Percentiles rank a stretch among this genome's conserved stretches.
Evolutionary conservation across 1,140 invertebrate genomes (phyloP).

Genomic region (Agrypnia vestita): DNA sequence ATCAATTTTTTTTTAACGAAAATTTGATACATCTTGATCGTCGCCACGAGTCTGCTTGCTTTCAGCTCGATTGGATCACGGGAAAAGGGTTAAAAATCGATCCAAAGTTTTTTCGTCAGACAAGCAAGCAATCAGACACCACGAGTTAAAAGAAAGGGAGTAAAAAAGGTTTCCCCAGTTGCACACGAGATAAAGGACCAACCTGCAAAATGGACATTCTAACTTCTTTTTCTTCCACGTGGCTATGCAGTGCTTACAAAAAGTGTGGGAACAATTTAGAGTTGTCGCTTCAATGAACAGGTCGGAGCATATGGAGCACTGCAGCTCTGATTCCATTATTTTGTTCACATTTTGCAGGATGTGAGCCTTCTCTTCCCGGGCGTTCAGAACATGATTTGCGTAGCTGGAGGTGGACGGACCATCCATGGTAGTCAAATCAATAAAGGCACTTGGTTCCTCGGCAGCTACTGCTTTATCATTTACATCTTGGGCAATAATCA

Average conservation of each 20-base stretch:
- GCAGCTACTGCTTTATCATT: neutral
- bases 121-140: no score
- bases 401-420: slow-evolving; percentile 51
- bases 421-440: slow-evolving; percentile 65
- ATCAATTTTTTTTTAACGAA: no score
- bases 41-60: no score
- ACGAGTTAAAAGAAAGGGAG: no score
- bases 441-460: slow-evolving; percentile 63
- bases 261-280: slow-evolving; percentile 85
- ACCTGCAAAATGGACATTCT: slow-evolving; percentile 83
- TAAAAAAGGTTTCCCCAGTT: no score
- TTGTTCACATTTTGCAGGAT: slow-evolving; percentile 75
- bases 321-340: slow-evolving; percentile 84
- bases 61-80: no score
- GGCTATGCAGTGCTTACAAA: slow-evolving; percentile 83
- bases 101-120: no score
- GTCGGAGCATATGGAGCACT: slow-evolving; percentile 86
- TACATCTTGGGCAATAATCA: neutral
- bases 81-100: no score
- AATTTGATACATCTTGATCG: no score
- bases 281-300: slow-evolving; percentile 82
- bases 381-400: slow-evolving; percentile 43
- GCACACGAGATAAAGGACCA: neutral
- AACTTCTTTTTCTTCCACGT: slow-evolving; percentile 82
- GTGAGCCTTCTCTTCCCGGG: slow-evolving; percentile 66